These are phyloP conservation scores for Drosophila sucinea DNA, from an alignment of 1,140 invertebrate genomes.

Conservation along the genomic window DNA sequence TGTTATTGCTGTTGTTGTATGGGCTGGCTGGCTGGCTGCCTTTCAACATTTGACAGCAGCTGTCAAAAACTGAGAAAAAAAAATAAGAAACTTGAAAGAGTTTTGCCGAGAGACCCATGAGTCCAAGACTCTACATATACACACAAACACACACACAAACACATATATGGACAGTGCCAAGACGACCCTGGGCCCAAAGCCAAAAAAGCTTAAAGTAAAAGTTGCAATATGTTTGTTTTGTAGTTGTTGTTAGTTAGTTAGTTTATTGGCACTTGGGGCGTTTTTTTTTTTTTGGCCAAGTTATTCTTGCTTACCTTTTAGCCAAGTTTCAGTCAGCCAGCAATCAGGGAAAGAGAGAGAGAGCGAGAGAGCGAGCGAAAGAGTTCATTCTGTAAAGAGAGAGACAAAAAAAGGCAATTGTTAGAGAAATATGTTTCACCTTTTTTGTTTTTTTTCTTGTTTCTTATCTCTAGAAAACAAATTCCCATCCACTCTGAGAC, in stretches of 20 bases:
- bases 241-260: slow-evolving; percentile 6
- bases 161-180: slow-evolving; percentile 11
- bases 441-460: slow-evolving; percentile 1
- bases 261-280: slow-evolving; percentile 52
- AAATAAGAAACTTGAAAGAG: slow-evolving; percentile 72
- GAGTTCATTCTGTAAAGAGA: slow-evolving; percentile 41
- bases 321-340: slow-evolving; percentile 27
- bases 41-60: slow-evolving; percentile 81
- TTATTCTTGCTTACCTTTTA: slow-evolving; percentile 30
- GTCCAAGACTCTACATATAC: slow-evolving; percentile 35
- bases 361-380: no score
- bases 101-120: slow-evolving; percentile 66
- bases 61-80: slow-evolving; percentile 61
- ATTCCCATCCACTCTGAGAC: background rate
- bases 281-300: slow-evolving; percentile 48
- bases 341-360: no score
- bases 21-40: slow-evolving; percentile 65
- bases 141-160: background rate
- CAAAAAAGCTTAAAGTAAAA: slow-evolving; percentile 57
- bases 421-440: slow-evolving; percentile 18
- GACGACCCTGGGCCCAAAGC: slow-evolving; percentile 44
- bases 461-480: slow-evolving; percentile 12
- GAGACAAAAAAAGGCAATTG: slow-evolving; percentile 33
- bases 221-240: slow-evolving; percentile 63
- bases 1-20: slow-evolving; percentile 21